phyloP scores from a whole-genome alignment of 1,140 invertebrate species.

The Chrysoperla carnea region DNA sequence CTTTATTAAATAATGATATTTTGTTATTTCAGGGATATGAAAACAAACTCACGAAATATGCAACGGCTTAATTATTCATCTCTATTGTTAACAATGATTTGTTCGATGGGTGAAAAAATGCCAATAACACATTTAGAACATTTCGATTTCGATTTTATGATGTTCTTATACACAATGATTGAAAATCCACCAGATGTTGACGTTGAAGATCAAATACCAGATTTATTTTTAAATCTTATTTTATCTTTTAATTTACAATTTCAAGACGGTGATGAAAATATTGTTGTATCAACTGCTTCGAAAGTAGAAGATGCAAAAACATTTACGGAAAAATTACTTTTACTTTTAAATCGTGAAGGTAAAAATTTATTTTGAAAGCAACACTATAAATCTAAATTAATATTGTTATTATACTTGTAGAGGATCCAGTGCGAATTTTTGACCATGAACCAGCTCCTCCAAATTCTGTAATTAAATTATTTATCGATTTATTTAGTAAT shows the following conservation, averaged over 20 bases:
- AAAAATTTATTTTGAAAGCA: conserved; percentile 11
- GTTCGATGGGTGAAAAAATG: conserved; percentile 76
- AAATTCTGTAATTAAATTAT: conserved; percentile 76
- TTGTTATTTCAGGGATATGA: conserved; percentile 40
- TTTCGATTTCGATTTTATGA: conserved; percentile 60
- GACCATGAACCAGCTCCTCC: conserved; percentile 59
- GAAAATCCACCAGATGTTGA: conserved; percentile 60
- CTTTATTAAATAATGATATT: no score
- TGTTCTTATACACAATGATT: conserved; percentile 60
- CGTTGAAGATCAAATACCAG: conserved; percentile 60
- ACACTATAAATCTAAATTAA: neutral
- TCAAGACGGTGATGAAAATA: conserved; percentile 39
- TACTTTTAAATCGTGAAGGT: conserved; percentile 82
- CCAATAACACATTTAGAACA: conserved; percentile 67
- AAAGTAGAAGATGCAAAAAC: conserved; percentile 54
- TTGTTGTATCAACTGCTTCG: conserved; percentile 56
- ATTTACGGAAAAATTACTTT: conserved; percentile 76
- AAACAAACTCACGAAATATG: conserved; percentile 47
- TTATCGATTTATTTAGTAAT: conserved; percentile 65
- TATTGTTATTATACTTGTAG: conserved; percentile 25
- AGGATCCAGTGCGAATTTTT: conserved; percentile 73
- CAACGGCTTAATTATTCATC: conserved; percentile 56
- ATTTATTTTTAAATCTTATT: conserved; percentile 65
- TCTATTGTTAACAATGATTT: conserved; percentile 63
- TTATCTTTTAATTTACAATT: conserved; percentile 83